Evolutionary conservation across 2,888 invertebrate genomes (phyloP), one percentile per base, ranked within the genome.

Genomic region (Agapostemon virescens): DNA sequence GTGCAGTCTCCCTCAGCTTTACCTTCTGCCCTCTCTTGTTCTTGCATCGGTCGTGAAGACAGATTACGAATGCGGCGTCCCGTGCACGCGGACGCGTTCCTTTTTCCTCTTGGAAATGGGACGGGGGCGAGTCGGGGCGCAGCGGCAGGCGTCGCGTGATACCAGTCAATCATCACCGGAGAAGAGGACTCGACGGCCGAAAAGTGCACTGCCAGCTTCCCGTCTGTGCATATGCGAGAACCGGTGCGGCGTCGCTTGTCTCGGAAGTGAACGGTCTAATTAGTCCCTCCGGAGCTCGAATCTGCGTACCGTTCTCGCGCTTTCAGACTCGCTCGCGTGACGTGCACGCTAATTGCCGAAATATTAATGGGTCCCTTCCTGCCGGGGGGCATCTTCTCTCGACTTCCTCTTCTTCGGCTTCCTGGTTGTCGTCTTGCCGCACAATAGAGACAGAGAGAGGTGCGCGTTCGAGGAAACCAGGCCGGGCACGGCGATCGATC

Each of bases 141-240:
- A 17, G 85, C 79, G 74, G 82, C 79, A 74, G 81, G 79, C 80
- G 84, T 91, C 88, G 91, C 91, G 91, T 91, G 91, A 90, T 87
- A 85, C 75, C 85, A 85, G 83, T 89, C 89, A 90, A 91, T 91
- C 90, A 91, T 90, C 87, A 83, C 79, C 81, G 36, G 79, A 81
- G 80, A 84, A 81, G 81, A 84, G 81, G 83, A 87, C 87, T 86
- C 85, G 87, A 84, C 85, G 87, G 81, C 84, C 84, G 82, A 83
- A 86, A 85, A 69, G 64, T 74, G 38, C 66, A 26, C 58, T 30
- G 79, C 72, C 67, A 69, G 78, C 63, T 71, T 81, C 79, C 67
- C 49, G 64, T 30, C 68, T 69, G 66, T 63, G 61, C 76, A 74
- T 78, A 70, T 52, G 81, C 58, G 73, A 55, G 55, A 49, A 49